Conservation (phyloP, 2,797 vertebrate species). For the Eulemur coronatus region DNA sequence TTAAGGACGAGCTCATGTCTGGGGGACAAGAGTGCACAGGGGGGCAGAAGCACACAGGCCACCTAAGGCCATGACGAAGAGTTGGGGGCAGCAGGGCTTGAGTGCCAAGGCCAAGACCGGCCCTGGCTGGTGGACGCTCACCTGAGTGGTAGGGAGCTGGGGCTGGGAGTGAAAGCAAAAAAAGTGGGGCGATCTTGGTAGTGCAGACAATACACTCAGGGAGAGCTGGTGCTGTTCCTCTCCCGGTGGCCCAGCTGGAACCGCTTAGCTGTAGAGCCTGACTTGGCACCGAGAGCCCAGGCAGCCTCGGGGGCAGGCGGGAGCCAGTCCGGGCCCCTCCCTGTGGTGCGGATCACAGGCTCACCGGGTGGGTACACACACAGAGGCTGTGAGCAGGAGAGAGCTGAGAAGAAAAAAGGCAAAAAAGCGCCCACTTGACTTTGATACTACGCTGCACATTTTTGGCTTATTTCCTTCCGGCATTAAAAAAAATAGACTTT, state of each 20-base stretch:
- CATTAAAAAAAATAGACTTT: not conserved
- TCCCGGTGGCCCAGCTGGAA: not conserved
- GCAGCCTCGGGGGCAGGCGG: not conserved
- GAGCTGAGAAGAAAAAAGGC: not conserved
- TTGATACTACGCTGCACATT: not conserved
- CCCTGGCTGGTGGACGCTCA: not conserved
- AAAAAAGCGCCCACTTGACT: too few relatives aligned
- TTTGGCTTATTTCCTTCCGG: not conserved
- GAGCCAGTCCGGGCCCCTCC: not conserved
- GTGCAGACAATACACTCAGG: not conserved
- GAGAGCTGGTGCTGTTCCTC: too few relatives aligned
- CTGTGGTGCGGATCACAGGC: not conserved
- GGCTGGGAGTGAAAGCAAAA: not conserved
- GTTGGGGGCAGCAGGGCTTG: not conserved
- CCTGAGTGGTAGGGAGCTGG: not conserved
- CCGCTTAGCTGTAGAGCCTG: not conserved
- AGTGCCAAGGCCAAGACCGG: not conserved
- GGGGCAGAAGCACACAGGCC: not conserved
- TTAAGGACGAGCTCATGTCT: not conserved
- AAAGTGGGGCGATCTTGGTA: not conserved
- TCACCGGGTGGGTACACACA: not conserved
- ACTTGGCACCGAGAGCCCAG: not conserved
- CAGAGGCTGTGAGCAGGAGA: not conserved
- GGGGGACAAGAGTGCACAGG: not conserved
- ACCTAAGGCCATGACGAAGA: not conserved